Conservation (phyloP, 2,888 invertebrate species). For the Noctua pronuba region DNA sequence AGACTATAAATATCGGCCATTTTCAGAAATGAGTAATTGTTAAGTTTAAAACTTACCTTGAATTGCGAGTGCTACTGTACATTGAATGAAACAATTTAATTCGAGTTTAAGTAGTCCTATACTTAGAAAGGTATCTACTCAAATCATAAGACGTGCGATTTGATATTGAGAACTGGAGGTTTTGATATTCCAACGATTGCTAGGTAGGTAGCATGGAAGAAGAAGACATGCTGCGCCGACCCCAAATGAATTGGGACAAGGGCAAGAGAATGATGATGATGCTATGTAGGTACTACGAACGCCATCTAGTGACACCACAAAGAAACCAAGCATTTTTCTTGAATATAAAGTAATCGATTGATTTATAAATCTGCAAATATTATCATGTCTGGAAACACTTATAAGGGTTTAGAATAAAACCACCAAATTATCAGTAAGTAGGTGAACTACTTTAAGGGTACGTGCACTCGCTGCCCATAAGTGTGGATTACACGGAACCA, state of each 20-base stretch:
- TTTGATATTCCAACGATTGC: background rate
- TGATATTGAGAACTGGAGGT: no score
- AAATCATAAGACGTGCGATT: background rate
- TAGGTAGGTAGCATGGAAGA: no score
- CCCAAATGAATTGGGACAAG: no score
- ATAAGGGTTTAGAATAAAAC: no score
- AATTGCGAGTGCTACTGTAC: background rate
- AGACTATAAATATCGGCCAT: background rate
- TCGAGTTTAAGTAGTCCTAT: background rate
- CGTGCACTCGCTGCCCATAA: no score
- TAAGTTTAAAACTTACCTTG: background rate
- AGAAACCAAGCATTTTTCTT: background rate
- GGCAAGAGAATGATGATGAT: no score
- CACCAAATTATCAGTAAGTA: no score
- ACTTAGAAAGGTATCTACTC: background rate
- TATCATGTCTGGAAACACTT: no score
- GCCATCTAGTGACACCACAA: slow-evolving; percentile 31
- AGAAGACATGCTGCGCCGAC: no score
- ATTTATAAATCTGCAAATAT: background rate
- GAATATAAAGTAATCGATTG: no score
- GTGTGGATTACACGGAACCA: no score
- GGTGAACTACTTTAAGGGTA: no score
- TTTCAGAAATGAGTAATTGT: background rate
- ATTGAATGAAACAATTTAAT: background rate
- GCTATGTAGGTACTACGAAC: slow-evolving; percentile 37